These are phyloP conservation scores for Brachionus plicatilis DNA, from an alignment of 1,140 invertebrate genomes.

Conservation along the genomic window DNA sequence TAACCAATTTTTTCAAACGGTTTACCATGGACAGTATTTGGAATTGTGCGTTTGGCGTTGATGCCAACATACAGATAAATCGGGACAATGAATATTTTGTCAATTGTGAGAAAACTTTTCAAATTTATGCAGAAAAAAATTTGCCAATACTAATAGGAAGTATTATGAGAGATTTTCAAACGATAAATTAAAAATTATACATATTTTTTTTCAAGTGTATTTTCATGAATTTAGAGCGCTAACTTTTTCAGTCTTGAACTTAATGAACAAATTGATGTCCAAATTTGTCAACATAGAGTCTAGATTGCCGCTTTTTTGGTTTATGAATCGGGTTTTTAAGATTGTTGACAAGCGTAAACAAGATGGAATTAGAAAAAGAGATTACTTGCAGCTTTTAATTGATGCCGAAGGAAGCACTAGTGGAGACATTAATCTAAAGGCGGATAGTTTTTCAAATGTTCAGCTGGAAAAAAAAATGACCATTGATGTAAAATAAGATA, in stretches of 20 bases:
- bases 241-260: not conserved
- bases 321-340: not conserved
- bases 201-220: not conserved
- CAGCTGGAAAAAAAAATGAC: conserved; percentile 5
- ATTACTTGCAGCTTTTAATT: conserved; percentile 23
- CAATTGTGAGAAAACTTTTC: not conserved
- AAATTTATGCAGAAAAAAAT: not conserved
- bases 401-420: not conserved
- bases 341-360: not conserved
- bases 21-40: conserved; percentile 36
- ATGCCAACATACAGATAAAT: conserved; percentile 10
- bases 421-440: conserved; percentile 31
- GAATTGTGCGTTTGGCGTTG: conserved; percentile 23
- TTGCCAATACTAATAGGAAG: not conserved
- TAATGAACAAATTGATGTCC: not conserved
- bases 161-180: not conserved
- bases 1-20: conserved; percentile 42
- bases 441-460: not conserved
- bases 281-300: not conserved
- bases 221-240: not conserved
- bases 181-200: not conserved
- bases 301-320: not conserved
- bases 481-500: not conserved
- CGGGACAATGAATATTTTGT: conserved; percentile 23
- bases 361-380: not conserved